Conservation (phyloP, 2,888 invertebrate genomes). For the Anticlea derivata region DNA sequence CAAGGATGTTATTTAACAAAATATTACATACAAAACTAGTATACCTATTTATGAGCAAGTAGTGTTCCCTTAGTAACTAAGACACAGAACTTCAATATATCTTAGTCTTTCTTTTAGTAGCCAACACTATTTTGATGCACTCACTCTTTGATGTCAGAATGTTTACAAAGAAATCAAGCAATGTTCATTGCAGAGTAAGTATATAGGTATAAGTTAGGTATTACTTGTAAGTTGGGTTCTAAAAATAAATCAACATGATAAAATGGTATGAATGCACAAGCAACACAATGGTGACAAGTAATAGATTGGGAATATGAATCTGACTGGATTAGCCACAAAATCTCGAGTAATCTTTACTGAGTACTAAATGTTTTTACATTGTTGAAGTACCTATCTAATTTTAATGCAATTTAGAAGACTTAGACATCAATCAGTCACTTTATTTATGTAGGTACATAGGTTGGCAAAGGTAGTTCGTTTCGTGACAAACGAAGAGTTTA, state of each 20-base stretch:
- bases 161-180: constrained; percentile 73
- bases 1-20: too few relatives aligned
- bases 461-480: background rate
- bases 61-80: too few relatives aligned
- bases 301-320: constrained; percentile 56
- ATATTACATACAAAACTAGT: too few relatives aligned
- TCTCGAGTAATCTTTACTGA: background rate
- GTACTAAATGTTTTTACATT: background rate
- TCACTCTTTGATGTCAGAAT: constrained; percentile 50
- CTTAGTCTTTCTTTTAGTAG: too few relatives aligned
- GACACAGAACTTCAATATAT: too few relatives aligned
- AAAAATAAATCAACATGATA: constrained; percentile 80
- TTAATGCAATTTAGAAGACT: background rate
- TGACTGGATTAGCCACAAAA: constrained; percentile 53
- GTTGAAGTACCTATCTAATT: background rate
- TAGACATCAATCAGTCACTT: too few relatives aligned
- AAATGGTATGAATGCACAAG: constrained; percentile 74
- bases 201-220: constrained; percentile 21
- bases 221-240: constrained; percentile 54
- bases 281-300: constrained; percentile 72
- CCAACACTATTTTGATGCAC: constrained; percentile 27
- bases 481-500: too few relatives aligned
- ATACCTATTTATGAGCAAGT: too few relatives aligned
- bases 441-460: background rate
- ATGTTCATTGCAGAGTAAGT: constrained; percentile 60